Conservation (phyloP, 2,888 invertebrate species). For the Criorhina ranunculi region DNA sequence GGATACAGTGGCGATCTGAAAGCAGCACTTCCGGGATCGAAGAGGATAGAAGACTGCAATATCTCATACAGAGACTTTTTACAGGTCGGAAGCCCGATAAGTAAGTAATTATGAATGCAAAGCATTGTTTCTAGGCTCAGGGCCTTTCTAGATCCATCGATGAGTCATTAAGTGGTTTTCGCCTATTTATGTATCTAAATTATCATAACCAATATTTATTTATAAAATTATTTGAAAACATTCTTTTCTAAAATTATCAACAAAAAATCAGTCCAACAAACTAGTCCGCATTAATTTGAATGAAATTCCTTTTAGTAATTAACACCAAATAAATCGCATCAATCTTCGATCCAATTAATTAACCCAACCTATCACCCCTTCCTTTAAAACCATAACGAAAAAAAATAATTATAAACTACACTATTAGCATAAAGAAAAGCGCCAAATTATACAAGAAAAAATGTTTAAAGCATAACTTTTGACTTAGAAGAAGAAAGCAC, state of each 20-base stretch:
- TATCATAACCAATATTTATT: too few relatives aligned
- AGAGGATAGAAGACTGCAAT: too few relatives aligned
- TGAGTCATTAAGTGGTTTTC: too few relatives aligned
- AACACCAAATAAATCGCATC: slow-evolving; percentile 65
- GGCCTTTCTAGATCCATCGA: too few relatives aligned
- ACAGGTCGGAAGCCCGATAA: too few relatives aligned
- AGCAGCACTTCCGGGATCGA: too few relatives aligned
- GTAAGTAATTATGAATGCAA: too few relatives aligned
- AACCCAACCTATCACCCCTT: slow-evolving; percentile 1
- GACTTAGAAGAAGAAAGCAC: slow-evolving; percentile 45
- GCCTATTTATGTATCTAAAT: too few relatives aligned
- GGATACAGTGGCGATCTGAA: too few relatives aligned
- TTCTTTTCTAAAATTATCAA: slow-evolving; percentile 3
- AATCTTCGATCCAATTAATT: slow-evolving; percentile 62
- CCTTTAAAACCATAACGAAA: neutral
- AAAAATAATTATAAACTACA: slow-evolving; percentile 24
- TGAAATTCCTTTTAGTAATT: slow-evolving; percentile 45
- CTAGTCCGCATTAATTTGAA: slow-evolving; percentile 12
- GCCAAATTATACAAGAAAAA: slow-evolving; percentile 53
- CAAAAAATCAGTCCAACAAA: slow-evolving; percentile 4
- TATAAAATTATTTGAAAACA: neutral
- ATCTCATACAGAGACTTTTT: too few relatives aligned
- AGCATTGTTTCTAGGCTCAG: too few relatives aligned
- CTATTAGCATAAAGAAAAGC: slow-evolving; percentile 43
- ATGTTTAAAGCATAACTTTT: slow-evolving; percentile 52